Evolutionary conservation across 2,797 vertebrate genomes (phyloP).

Genomic region (Antrozous pallidus): DNA sequence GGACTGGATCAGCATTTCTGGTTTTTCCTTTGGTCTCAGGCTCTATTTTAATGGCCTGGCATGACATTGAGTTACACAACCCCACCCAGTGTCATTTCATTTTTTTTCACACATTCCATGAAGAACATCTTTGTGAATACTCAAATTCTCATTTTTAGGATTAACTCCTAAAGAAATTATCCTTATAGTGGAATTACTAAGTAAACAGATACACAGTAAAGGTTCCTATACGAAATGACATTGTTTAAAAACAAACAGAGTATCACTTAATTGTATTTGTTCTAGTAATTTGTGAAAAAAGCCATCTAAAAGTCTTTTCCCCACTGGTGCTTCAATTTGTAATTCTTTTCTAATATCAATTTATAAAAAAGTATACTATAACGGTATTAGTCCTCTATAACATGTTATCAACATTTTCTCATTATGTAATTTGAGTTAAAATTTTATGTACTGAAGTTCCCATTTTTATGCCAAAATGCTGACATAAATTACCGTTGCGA

Average conservation of each 20-base stretch:
- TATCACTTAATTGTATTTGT: constrained; percentile 18
- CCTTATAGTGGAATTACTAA: constrained; percentile 14
- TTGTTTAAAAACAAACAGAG: background rate
- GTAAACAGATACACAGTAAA: constrained; percentile 33
- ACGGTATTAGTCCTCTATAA: constrained; percentile 5
- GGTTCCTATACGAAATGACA: background rate
- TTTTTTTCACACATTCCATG: background rate
- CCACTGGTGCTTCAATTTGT: constrained; percentile 15
- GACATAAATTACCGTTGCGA: constrained; percentile 47
- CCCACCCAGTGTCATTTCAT: background rate
- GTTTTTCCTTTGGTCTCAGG: background rate
- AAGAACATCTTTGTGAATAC: constrained; percentile 17
- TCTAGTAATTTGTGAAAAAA: constrained; percentile 21
- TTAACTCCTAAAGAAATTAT: background rate
- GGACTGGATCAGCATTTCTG: background rate
- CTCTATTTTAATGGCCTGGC: background rate
- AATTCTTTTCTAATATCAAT: constrained; percentile 8
- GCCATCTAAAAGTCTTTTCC: constrained; percentile 38
- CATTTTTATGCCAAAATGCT: constrained; percentile 51
- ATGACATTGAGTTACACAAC: background rate
- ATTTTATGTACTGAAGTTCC: constrained; percentile 49
- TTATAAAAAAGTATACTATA: constrained; percentile 24
- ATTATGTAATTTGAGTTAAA: constrained; percentile 22
- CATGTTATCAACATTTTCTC: constrained; percentile 50
- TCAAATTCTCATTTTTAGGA: background rate